Conservation (phyloP, 2,797 vertebrate species). For the Rhincodon typus region DNA sequence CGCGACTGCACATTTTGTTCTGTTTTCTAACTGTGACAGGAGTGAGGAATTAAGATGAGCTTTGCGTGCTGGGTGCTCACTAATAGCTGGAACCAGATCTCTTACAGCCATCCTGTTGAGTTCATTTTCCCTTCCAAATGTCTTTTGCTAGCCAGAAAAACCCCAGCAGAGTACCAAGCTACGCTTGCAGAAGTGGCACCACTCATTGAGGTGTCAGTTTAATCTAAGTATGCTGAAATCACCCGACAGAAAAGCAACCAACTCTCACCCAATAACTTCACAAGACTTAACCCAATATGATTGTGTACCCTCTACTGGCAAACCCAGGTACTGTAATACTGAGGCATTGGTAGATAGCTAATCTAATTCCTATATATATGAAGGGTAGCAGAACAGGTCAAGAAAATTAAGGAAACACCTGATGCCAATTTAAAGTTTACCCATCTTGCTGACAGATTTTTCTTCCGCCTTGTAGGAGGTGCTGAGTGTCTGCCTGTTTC, state of each 20-base stretch:
- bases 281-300: background rate
- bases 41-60: background rate
- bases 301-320: background rate
- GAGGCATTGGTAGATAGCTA: too few species aligned
- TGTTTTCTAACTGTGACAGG: background rate
- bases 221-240: background rate
- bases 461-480: background rate
- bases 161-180: background rate
- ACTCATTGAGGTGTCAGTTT: constrained; percentile 5
- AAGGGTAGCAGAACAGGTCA: too few species aligned
- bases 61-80: background rate
- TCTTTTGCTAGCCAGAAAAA: background rate
- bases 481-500: background rate
- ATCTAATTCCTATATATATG: too few species aligned
- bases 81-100: background rate
- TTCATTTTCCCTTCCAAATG: background rate
- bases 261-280: background rate
- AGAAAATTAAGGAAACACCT: too few species aligned
- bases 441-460: background rate
- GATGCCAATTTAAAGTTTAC: background rate
- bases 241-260: background rate
- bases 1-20: background rate
- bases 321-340: background rate
- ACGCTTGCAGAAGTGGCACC: too few species aligned
- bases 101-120: background rate